Evolutionary conservation across 2,888 invertebrate genomes (phyloP), one percentile per base, ranked within the genome.

Genomic region (Lycaena phlaeas): DNA sequence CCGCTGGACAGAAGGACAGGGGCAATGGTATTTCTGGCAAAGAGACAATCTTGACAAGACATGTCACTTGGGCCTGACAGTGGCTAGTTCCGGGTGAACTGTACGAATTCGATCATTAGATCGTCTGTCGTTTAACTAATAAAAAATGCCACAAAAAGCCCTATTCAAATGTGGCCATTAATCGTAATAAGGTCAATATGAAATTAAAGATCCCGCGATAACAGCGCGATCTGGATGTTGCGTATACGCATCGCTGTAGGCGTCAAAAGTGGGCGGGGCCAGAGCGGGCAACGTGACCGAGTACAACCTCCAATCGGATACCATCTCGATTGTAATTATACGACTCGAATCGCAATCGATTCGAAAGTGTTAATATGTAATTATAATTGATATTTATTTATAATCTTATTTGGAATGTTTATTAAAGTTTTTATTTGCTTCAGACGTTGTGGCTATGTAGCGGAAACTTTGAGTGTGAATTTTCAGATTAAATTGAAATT

Each of bases 251-350:
- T 54, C 63, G 77, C 79, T 76, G 74, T 70, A 78, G 81, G 81
- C 81, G 81, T 79, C 74, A 76, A 79, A 79, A 79, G 78, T 73
- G 70, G 81, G 81, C 78, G 81, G 73, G 58, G 64, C 73, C 64
- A 67, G 64, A 71, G 77, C 75, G 73, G 69, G 69, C 68, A 71
- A 77, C 78, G 78, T 78, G 77, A 78, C 75, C 77, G 76, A 74
- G 77, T 77, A 75, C 73, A 67, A 59, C 68, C 59, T 61, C 75
- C 78, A 78, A 79, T 79, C 78, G 66, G 57, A 77, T 72, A 69
- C 68, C 44, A 79, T 81, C 77, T 77, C 75, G 67, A 74, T 78
- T 78, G 78, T 79, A 81, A 81, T 81, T 81, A 81, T 79, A 78
- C 76, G 75, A 79, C 77, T 78, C 76, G 75, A 70, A 17, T 34